phyloP scores from a whole-genome alignment of 2,888 invertebrate species.

The Ectropis crepuscularia region DNA sequence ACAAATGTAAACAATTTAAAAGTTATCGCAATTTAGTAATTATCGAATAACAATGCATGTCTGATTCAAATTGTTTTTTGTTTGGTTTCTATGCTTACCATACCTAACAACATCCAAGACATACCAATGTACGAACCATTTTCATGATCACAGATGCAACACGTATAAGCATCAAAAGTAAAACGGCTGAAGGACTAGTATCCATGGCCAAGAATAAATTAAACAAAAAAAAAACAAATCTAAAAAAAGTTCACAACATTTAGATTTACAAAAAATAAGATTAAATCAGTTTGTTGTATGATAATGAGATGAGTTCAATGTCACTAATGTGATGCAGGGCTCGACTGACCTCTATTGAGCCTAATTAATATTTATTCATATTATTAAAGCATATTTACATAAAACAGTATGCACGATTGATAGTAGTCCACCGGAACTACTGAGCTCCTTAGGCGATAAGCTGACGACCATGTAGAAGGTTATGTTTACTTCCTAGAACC shows the following conservation, averaged over 20 bases:
- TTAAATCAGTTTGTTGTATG: neutral
- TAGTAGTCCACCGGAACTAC: conserved; percentile 33
- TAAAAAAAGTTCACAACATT: too few species aligned
- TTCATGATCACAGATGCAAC: too few species aligned
- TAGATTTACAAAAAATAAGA: neutral
- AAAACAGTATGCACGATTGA: conserved; percentile 19
- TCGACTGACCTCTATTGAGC: neutral
- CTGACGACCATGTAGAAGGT: conserved; percentile 56
- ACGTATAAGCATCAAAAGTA: too few species aligned
- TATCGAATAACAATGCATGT: neutral
- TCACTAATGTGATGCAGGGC: neutral
- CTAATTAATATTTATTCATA: conserved; percentile 8
- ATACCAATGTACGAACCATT: too few species aligned
- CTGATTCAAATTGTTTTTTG: too few species aligned
- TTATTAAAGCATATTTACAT: conserved; percentile 9
- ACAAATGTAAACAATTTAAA: neutral
- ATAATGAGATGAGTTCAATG: neutral
- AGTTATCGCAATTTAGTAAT: too few species aligned
- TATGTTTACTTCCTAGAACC: conserved; percentile 53
- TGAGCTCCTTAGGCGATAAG: conserved; percentile 46
- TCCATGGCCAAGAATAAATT: too few species aligned
- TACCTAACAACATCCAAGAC: too few species aligned
- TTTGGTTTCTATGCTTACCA: too few species aligned
- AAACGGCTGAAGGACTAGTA: too few species aligned
- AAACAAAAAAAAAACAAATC: too few species aligned